Conservation (phyloP, 2,113 vertebrate species). For the Boulengeromyrus knoepffleri region DNA sequence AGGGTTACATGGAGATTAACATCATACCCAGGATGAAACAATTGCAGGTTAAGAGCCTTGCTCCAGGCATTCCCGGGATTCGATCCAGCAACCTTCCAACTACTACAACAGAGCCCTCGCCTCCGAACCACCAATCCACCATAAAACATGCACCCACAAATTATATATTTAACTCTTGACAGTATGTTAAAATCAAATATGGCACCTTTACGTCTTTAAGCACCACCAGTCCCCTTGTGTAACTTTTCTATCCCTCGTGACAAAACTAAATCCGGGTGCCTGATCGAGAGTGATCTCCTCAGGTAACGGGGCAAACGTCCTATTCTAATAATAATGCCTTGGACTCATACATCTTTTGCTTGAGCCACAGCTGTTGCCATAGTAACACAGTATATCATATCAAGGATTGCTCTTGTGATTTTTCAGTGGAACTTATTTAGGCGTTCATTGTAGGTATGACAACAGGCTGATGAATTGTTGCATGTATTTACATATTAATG, state of each 20-base stretch:
- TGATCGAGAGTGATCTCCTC: neutral
- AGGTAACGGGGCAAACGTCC: conserved; percentile 40
- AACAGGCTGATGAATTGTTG: conserved; percentile 62
- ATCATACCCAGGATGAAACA: no score
- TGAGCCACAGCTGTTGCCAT: conserved; percentile 71
- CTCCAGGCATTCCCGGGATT: no score
- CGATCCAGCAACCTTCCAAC: no score
- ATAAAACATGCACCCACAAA: neutral
- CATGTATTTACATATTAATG: conserved; percentile 68
- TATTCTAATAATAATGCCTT: conserved; percentile 59
- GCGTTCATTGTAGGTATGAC: conserved; percentile 71
- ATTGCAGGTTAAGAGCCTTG: no score
- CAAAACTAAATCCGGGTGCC: neutral
- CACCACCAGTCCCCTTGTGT: neutral
- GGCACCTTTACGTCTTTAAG: neutral
- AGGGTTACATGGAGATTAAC: no score
- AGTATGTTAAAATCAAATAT: neutral
- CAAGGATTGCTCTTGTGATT: conserved; percentile 69
- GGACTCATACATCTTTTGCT: conserved; percentile 67
- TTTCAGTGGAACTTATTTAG: conserved; percentile 69
- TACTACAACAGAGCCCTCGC: no score
- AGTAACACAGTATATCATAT: conserved; percentile 75
- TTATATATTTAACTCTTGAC: neutral
- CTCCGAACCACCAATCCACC: no score
- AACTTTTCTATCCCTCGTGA: neutral